Percentiles rank a stretch among this genome's conserved stretches.
These are phyloP conservation scores for Pampus argenteus DNA, from an alignment of 2,797 vertebrate genomes.

Conservation along the genomic window DNA sequence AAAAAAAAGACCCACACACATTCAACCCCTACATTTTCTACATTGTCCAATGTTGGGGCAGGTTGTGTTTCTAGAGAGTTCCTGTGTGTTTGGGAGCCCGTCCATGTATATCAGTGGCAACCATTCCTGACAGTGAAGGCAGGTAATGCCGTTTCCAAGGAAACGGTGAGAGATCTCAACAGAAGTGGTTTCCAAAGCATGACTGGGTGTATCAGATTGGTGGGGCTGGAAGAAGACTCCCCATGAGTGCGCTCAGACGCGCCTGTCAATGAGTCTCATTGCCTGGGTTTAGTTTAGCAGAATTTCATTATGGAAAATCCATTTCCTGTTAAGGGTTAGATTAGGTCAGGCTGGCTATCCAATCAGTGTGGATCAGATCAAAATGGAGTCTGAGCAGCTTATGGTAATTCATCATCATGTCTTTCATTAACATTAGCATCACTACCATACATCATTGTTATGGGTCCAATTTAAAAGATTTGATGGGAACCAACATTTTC, in stretches of 20 bases:
- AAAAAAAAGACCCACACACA: not conserved
- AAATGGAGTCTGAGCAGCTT: constrained; percentile 40
- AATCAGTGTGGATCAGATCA: constrained; percentile 60
- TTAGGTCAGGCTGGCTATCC: constrained; percentile 53
- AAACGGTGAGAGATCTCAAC: constrained; percentile 43
- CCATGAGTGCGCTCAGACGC: constrained; percentile 28
- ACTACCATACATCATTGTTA: not conserved
- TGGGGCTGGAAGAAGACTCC: constrained; percentile 7
- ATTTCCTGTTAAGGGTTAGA: constrained; percentile 65
- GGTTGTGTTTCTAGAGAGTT: not conserved
- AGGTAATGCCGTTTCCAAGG: constrained; percentile 59
- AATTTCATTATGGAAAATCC: constrained; percentile 73
- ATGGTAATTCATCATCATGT: constrained; percentile 25
- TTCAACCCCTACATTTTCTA: not conserved
- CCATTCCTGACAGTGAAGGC: constrained; percentile 34
- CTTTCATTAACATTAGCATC: constrained; percentile 18
- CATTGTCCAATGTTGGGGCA: not conserved
- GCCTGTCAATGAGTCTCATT: constrained; percentile 47
- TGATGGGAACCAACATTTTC: constrained; percentile 2
- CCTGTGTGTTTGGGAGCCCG: not conserved
- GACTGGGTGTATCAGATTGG: constrained; percentile 40
- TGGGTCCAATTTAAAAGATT: constrained; percentile 18
- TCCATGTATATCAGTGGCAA: constrained; percentile 21
- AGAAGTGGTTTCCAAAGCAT: constrained; percentile 33
- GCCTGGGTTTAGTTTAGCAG: constrained; percentile 46